Conservation (phyloP, 2,797 vertebrate genomes). For the Staurois parvus region DNA sequence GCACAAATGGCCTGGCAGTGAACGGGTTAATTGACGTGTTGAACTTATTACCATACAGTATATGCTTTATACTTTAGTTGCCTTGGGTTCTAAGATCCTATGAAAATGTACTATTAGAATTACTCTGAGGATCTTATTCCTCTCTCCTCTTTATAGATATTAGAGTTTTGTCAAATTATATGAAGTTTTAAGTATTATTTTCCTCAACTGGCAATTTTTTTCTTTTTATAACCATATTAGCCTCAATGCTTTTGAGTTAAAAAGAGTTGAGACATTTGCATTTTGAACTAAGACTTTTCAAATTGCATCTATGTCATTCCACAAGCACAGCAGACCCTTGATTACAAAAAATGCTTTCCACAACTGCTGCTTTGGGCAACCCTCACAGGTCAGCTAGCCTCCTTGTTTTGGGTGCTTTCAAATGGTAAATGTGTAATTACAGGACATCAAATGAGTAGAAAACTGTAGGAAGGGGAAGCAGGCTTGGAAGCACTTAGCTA, state of each 20-base stretch:
- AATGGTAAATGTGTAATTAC: slow-evolving; percentile 51
- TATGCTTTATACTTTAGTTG: no score
- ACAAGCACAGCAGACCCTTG: slow-evolving; percentile 19
- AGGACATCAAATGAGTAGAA: slow-evolving; percentile 23
- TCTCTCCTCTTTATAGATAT: neutral
- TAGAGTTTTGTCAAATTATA: slow-evolving; percentile 29
- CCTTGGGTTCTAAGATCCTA: neutral
- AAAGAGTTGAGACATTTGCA: neutral
- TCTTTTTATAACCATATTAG: neutral
- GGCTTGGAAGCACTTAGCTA: slow-evolving; percentile 38
- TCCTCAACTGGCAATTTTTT: slow-evolving; percentile 8
- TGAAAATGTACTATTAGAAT: neutral
- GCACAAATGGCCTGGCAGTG: no score
- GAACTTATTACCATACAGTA: no score
- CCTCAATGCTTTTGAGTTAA: neutral
- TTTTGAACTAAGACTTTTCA: slow-evolving; percentile 17
- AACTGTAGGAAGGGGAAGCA: neutral
- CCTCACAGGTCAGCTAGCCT: slow-evolving; percentile 24
- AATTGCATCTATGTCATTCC: neutral
- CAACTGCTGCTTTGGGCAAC: slow-evolving; percentile 1
- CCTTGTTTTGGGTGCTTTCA: slow-evolving; percentile 41
- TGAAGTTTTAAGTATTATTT: slow-evolving; percentile 27
- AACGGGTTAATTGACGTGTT: no score
- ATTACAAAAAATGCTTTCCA: slow-evolving; percentile 32
- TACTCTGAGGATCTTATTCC: neutral